A percentile compares a stretch with the other conserved stretches of the same genome.
phyloP scores from a whole-genome alignment of 1,140 invertebrate species.

The Diachasma alloeum region DNA sequence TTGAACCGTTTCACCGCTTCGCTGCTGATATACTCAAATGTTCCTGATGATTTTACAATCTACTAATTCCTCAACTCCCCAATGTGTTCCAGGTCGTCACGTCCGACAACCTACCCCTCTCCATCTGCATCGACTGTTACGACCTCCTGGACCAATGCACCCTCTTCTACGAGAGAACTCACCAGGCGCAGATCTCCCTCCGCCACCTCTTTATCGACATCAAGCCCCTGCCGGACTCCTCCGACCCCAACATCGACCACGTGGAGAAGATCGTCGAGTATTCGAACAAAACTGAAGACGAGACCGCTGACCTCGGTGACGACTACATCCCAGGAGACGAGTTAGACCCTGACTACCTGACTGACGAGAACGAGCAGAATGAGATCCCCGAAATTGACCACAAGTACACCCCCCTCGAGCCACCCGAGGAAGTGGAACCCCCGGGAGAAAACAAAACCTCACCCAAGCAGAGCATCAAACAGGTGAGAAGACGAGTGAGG shows the following conservation, averaged over 20 bases:
- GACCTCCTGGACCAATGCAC: constrained; percentile 56
- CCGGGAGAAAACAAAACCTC: constrained; percentile 45
- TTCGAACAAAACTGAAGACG: constrained; percentile 23
- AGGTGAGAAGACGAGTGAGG: constrained; percentile 49
- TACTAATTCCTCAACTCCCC: too few species aligned
- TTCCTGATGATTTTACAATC: too few species aligned
- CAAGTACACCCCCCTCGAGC: too few species aligned
- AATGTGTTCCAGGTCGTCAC: constrained; percentile 47
- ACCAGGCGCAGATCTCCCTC: constrained; percentile 58
- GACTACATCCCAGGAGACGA: constrained; percentile 25
- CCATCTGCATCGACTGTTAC: constrained; percentile 60
- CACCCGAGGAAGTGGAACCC: too few species aligned
- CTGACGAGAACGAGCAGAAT: neutral
- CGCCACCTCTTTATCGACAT: constrained; percentile 46
- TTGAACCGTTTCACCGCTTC: too few species aligned
- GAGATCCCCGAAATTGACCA: constrained; percentile 12
- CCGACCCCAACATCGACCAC: constrained; percentile 41
- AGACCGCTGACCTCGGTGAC: constrained; percentile 32
- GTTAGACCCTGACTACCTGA: neutral
- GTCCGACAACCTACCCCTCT: constrained; percentile 55
- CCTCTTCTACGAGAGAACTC: constrained; percentile 62
- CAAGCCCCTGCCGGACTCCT: constrained; percentile 42
- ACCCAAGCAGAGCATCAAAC: constrained; percentile 38
- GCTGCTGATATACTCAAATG: too few species aligned
- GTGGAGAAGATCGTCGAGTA: constrained; percentile 36